Percentiles rank a stretch among this genome's conserved stretches.
These are phyloP conservation scores for Psilopogon haemacephalus DNA, from an alignment of 2,113 vertebrate species.

Conservation along the genomic window DNA sequence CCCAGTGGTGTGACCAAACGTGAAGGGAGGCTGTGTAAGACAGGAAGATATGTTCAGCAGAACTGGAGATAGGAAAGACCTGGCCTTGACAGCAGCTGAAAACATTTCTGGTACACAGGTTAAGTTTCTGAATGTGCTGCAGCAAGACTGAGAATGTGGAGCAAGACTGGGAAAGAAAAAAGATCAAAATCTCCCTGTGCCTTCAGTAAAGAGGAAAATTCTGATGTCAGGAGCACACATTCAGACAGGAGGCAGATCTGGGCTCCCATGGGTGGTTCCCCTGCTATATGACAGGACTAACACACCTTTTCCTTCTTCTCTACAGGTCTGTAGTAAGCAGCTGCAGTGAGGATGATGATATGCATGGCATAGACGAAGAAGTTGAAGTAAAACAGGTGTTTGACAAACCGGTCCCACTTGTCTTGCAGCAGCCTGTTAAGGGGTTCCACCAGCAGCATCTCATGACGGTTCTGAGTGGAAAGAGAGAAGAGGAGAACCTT, in stretches of 20 bases:
- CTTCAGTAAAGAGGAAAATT: neutral
- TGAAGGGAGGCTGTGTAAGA: conserved; percentile 78
- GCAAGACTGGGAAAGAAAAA: neutral
- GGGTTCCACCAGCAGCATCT: conserved; percentile 91
- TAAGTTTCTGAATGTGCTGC: neutral
- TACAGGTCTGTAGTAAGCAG: conserved; percentile 83
- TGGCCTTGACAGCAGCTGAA: neutral
- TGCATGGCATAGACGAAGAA: conserved; percentile 87
- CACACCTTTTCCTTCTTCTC: conserved; percentile 42
- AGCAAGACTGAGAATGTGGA: too few relatives aligned
- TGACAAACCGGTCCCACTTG: conserved; percentile 90
- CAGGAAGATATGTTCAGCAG: neutral
- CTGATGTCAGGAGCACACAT: neutral
- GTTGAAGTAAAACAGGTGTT: conserved; percentile 86
- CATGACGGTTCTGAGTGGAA: conserved; percentile 85
- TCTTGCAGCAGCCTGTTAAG: conserved; percentile 87
- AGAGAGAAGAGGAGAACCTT: neutral
- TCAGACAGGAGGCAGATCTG: neutral
- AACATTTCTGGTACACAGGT: neutral
- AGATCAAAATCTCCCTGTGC: neutral
- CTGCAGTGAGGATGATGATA: conserved; percentile 84
- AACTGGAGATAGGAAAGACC: neutral
- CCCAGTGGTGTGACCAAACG: conserved; percentile 19
- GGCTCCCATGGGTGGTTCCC: neutral
- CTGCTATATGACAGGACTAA: neutral